Conservation (phyloP, 2,888 invertebrate species). For the Gortyna flavago region DNA sequence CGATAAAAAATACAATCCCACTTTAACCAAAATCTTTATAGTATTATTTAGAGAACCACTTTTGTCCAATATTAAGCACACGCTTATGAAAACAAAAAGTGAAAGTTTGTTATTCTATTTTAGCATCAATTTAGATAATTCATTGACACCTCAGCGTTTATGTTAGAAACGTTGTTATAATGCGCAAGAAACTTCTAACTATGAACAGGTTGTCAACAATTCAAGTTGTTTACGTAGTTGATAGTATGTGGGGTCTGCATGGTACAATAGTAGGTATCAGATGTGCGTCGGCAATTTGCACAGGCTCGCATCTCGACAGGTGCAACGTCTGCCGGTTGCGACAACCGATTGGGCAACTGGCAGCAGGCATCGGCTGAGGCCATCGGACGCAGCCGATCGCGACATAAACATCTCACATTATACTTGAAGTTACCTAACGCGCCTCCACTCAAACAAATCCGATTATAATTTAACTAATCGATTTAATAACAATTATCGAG, state of each 20-base stretch:
- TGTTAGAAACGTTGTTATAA: constrained; percentile 44
- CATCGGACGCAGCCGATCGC: constrained; percentile 84
- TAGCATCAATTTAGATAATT: constrained; percentile 67
- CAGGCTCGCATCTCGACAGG: constrained; percentile 86
- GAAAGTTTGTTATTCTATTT: constrained; percentile 74
- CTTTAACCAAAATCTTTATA: constrained; percentile 51
- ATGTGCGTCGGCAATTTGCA: constrained; percentile 82
- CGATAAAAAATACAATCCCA: constrained; percentile 50
- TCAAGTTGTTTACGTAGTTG: constrained; percentile 43
- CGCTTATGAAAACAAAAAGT: constrained; percentile 72
- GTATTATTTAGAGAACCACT: constrained; percentile 75
- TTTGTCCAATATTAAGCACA: constrained; percentile 71
- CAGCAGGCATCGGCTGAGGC: constrained; percentile 82
- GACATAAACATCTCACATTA: constrained; percentile 87
- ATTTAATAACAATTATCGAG: constrained; percentile 75
- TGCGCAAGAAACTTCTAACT: constrained; percentile 18
- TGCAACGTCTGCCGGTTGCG: constrained; percentile 88
- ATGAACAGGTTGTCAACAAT: constrained; percentile 29
- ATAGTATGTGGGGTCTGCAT: constrained; percentile 68
- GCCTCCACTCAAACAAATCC: constrained; percentile 83
- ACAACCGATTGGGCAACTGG: constrained; percentile 87
- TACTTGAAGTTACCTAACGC: constrained; percentile 83
- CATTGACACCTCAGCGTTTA: constrained; percentile 50
- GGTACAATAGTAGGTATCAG: constrained; percentile 72
- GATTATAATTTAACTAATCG: constrained; percentile 79